A percentile compares a stretch with the other conserved stretches of the same genome.
phyloP scores from a whole-genome alignment of 2,888 invertebrate species.

The Dromius quadrimaculatus region DNA sequence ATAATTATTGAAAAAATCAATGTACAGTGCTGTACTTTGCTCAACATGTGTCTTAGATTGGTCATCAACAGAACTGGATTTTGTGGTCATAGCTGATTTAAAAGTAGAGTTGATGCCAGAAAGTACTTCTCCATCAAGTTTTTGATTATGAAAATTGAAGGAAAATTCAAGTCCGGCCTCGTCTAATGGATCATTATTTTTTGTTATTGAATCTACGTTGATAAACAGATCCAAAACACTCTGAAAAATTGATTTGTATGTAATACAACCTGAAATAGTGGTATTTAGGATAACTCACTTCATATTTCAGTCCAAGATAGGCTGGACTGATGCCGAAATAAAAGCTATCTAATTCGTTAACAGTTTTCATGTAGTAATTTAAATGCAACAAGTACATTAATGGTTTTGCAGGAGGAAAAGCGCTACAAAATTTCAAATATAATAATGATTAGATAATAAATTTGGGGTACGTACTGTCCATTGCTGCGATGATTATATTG shows the following conservation, averaged over 20 bases:
- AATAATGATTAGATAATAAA: background rate
- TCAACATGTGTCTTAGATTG: background rate
- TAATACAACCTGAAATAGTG: too few relatives aligned
- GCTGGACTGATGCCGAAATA: background rate
- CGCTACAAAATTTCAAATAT: background rate
- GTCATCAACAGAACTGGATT: background rate
- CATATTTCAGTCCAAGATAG: background rate
- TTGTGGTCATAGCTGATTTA: background rate
- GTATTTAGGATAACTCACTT: background rate
- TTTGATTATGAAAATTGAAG: background rate
- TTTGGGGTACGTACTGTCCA: background rate
- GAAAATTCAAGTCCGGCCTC: background rate
- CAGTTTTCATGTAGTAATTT: background rate
- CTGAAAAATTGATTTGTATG: background rate
- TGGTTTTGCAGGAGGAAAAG: background rate
- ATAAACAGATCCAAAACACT: background rate
- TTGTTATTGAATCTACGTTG: background rate
- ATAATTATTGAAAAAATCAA: background rate
- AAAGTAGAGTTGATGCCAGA: background rate
- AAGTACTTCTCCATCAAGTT: background rate
- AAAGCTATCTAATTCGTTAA: background rate
- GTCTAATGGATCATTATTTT: background rate
- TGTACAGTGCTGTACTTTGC: background rate
- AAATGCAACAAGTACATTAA: background rate
- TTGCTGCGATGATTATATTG: background rate